A percentile compares a stretch with the other conserved stretches of the same genome.
Conservation (phyloP, 2,113 vertebrate species). For the Archilochus colubris region DNA sequence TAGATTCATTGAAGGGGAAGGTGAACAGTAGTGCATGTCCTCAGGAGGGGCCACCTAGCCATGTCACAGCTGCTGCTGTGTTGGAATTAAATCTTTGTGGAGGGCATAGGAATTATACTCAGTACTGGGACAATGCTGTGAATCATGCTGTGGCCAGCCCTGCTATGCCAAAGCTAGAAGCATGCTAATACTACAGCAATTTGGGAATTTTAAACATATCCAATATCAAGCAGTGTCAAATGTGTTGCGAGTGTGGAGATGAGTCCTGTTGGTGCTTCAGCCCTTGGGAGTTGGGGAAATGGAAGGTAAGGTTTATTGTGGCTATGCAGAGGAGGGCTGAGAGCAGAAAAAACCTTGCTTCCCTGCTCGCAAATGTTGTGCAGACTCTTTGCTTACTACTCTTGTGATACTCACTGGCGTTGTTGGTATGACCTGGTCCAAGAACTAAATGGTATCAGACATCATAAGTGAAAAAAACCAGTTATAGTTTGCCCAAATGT, state of each 20-base stretch:
- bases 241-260: fast-evolving
- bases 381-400: not conserved
- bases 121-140: not conserved
- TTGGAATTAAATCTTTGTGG: not conserved
- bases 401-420: not conserved
- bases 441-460: not conserved
- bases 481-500: not conserved
- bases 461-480: not conserved
- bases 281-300: not conserved
- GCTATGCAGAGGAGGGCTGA: not conserved
- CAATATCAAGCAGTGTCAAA: not conserved
- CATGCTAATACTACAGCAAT: fast-evolving
- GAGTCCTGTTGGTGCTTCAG: not conserved
- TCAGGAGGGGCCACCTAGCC: not conserved
- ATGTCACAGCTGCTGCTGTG: not conserved
- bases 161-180: not conserved
- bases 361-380: fast-evolving
- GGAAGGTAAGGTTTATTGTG: not conserved
- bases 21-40: not conserved
- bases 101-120: not conserved
- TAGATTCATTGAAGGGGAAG: not conserved
- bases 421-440: not conserved
- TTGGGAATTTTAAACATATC: not conserved
- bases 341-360: not conserved
- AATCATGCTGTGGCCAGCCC: not conserved